These are phyloP conservation scores for Arge pagana DNA, from an alignment of 2,888 invertebrate species.

Conservation along the genomic window DNA sequence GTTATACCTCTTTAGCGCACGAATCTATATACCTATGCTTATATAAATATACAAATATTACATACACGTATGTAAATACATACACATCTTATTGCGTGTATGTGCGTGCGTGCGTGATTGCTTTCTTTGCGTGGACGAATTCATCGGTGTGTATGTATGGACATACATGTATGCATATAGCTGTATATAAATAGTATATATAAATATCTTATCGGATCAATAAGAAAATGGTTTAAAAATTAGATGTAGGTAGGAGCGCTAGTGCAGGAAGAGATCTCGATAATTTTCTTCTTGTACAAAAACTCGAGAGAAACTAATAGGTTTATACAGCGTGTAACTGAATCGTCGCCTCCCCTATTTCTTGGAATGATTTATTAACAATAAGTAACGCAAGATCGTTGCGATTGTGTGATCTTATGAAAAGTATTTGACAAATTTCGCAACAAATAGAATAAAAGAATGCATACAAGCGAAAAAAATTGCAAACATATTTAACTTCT, in stretches of 20 bases:
- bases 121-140: neutral
- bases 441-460: no score
- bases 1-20: conserved; percentile 18
- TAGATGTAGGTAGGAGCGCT: conserved; percentile 9
- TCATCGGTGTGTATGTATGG: conserved; percentile 1
- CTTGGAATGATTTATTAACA: no score
- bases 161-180: conserved; percentile 11
- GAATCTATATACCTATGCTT: conserved; percentile 17
- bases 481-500: no score
- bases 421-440: no score
- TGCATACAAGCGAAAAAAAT: no score
- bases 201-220: neutral
- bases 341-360: no score
- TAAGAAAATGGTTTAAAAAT: neutral
- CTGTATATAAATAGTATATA: conserved; percentile 17
- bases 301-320: no score
- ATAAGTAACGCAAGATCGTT: no score
- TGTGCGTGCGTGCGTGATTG: no score
- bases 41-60: no score
- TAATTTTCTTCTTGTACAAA: conserved; percentile 42
- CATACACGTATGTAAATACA: conserved; percentile 9
- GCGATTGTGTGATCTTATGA: no score
- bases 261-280: conserved; percentile 11
- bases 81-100: neutral
- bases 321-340: no score